phyloP scores from a whole-genome alignment of 2,888 invertebrate genomes.

The Gnatocerus cornutus region DNA sequence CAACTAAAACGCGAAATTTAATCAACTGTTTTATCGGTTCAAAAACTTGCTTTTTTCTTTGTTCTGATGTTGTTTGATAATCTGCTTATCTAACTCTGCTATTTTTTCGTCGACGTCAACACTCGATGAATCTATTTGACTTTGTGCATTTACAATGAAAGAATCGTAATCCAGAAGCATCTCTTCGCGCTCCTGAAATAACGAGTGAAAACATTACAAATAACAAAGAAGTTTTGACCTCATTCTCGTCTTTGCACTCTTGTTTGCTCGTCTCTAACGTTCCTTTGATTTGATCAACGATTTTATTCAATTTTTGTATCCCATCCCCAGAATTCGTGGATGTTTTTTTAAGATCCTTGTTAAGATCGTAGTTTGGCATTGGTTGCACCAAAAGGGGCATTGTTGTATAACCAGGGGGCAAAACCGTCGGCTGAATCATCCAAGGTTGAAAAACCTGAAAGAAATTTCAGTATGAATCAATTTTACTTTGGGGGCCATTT shows the following conservation, averaged over 20 bases:
- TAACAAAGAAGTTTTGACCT: not conserved
- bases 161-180: not conserved
- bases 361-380: not conserved
- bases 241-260: not conserved
- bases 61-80: constrained; percentile 9
- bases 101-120: not conserved
- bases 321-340: not conserved
- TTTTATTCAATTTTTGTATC: not conserved
- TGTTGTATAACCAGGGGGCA: not conserved
- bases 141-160: not conserved
- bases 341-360: not conserved
- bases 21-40: not conserved
- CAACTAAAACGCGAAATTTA: not conserved
- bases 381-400: not conserved
- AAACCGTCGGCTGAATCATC: not conserved
- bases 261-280: constrained; percentile 17
- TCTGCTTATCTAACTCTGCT: constrained; percentile 2
- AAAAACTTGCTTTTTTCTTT: constrained; percentile 10
- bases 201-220: not conserved
- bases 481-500: not conserved
- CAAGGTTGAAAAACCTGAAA: too few relatives aligned
- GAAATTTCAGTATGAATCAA: too few relatives aligned
- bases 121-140: not conserved
- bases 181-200: not conserved
- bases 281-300: constrained; percentile 5